Evolutionary conservation across 2,797 vertebrate species (phyloP).

Genomic region (Mormyrus proboscirostris): DNA sequence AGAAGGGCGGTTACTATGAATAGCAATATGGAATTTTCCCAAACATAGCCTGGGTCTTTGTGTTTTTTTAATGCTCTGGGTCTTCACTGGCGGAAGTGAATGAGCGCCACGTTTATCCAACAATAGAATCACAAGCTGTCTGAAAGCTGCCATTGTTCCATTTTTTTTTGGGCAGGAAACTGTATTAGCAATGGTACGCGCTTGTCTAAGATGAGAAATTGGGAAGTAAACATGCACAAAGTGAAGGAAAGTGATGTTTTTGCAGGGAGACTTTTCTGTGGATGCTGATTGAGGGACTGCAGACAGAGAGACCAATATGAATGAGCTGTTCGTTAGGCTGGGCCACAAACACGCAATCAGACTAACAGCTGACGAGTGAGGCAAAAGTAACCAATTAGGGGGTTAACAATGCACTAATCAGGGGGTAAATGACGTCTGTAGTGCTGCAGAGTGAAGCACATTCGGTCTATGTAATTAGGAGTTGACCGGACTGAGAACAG

Average conservation of each 20-base stretch:
- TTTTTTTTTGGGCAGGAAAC: not conserved
- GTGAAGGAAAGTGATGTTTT: not conserved
- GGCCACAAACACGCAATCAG: not conserved
- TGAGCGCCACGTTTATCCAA: not conserved
- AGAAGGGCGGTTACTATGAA: not conserved
- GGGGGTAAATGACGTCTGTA: not conserved
- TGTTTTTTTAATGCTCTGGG: not conserved
- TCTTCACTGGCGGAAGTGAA: not conserved
- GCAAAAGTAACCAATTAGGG: not conserved
- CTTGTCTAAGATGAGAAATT: not conserved
- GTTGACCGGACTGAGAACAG: not conserved
- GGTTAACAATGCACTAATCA: not conserved
- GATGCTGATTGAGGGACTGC: not conserved
- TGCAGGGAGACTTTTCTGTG: not conserved
- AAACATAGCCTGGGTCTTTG: not conserved
- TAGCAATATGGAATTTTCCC: not conserved
- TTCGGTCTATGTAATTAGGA: not conserved
- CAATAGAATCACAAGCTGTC: not conserved
- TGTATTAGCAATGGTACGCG: not conserved
- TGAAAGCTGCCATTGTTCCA: not conserved
- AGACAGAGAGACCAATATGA: not conserved
- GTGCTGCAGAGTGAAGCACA: not conserved
- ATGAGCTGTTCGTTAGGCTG: not conserved
- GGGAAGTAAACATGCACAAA: not conserved
- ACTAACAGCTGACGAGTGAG: not conserved